Evolutionary conservation across 2,888 invertebrate species (phyloP), one percentile per base, ranked within the genome.

Genomic region (Lysandra bellargus): DNA sequence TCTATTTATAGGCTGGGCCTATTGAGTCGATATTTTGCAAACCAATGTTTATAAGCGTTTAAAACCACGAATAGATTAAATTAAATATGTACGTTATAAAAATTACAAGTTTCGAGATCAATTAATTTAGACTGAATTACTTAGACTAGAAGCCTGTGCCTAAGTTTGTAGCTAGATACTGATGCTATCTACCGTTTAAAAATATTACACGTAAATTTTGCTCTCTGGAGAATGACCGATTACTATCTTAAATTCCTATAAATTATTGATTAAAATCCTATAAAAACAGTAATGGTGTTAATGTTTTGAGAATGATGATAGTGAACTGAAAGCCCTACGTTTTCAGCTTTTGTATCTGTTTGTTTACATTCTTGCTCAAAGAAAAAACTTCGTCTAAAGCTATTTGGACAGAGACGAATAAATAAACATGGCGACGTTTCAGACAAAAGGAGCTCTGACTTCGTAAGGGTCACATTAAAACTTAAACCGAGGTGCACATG

Each of bases 401-500:
- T 75, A 49, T 76, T 44, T 30, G 14, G 33, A 57, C 57, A 76
- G 57, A 76, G 76, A 49, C 57, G 76, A 49, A 33, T 30, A 69
- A 76, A 76, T 53, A 76, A 76, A 30, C 30, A 30, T 53, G 75
- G 23, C 14, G 49, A n/a, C 53, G 17, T 76, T 79, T 30, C 14
- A 53, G 57, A 57, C 57, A 76, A 76, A 53, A 53, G 30, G 12
- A 30, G 53, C 76, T 76, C 30, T 57, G 76, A 76, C 53, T 33
- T 75, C 49, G 49, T 76, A 53, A 76, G 57, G 53, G 37, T 76
- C 76, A 76, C 53, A 53, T 76, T 30, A 76, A 76, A 76, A 76
- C 33, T 76, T 33, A 76, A 76, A 57, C 33, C 14, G 57, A 76
- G 6, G 30, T 14, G 49, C 53, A 53, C 14, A 76, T 53, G 53